phyloP scores from a whole-genome alignment of 2,113 vertebrate species.

The Rhizomys pruinosus region DNA sequence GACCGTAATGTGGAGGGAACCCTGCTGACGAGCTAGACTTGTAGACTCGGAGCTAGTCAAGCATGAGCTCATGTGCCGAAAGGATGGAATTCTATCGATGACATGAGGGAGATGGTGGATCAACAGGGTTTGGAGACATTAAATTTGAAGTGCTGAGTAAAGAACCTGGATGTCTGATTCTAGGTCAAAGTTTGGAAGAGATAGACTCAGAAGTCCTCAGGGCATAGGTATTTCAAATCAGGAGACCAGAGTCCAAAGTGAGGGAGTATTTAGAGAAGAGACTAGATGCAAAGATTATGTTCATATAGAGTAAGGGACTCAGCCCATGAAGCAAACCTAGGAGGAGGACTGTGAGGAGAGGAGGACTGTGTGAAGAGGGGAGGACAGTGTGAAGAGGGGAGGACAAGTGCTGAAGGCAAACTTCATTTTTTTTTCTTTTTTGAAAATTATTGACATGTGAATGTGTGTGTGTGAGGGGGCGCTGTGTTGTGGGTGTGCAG shows the following conservation, averaged over 20 bases:
- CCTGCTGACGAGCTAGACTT: not conserved
- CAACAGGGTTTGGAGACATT: not conserved
- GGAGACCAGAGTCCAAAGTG: conserved; percentile 19
- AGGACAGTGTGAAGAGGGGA: not conserved
- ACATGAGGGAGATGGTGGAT: no score
- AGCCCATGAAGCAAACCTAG: not conserved
- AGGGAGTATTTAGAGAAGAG: not conserved
- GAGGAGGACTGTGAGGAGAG: no score
- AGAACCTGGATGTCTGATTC: not conserved
- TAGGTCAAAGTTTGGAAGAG: not conserved
- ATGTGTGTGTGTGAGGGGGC: no score
- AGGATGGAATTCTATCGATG: no score
- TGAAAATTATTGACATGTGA: no score
- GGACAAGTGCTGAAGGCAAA: not conserved
- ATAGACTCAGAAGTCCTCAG: not conserved
- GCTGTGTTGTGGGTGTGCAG: no score
- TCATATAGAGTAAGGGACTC: not conserved
- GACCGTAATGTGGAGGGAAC: not conserved
- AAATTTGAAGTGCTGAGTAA: not conserved
- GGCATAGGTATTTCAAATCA: not conserved
- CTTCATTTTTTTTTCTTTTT: not conserved
- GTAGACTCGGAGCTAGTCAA: no score
- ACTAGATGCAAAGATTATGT: not conserved
- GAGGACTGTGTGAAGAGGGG: no score
- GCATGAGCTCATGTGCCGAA: no score